Evolutionary conservation across 1,140 invertebrate species (phyloP).

Genomic region (Drosophila novamexicana): DNA sequence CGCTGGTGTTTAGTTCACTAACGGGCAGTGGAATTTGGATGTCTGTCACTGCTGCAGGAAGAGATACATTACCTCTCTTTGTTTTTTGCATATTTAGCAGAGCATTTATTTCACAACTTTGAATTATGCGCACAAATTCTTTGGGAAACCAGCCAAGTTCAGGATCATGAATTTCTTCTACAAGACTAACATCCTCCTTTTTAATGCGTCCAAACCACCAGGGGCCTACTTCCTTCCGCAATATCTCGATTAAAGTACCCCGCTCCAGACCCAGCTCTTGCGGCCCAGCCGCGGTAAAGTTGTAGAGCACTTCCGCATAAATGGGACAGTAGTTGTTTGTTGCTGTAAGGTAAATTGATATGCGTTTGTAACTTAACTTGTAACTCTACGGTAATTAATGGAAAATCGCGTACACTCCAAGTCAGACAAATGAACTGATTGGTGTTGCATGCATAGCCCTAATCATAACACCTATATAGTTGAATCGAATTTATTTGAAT

Average conservation of each 20-base stretch:
- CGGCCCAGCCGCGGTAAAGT: conserved; percentile 78
- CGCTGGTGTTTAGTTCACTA: conserved; percentile 19
- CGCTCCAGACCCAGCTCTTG: conserved; percentile 80
- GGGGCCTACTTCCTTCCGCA: conserved; percentile 78
- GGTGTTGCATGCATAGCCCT: too few species aligned
- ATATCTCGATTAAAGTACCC: conserved; percentile 76
- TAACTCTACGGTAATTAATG: too few species aligned
- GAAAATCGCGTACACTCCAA: too few species aligned
- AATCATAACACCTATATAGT: too few species aligned
- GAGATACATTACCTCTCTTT: not conserved
- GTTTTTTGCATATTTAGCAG: conserved; percentile 58
- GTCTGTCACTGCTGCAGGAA: not conserved
- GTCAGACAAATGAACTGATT: too few species aligned
- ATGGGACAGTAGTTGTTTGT: conserved; percentile 59
- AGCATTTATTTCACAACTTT: conserved; percentile 65
- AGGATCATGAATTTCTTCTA: conserved; percentile 71
- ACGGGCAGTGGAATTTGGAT: conserved; percentile 42
- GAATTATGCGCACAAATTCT: conserved; percentile 81
- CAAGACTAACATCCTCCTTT: conserved; percentile 69
- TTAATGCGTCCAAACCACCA: conserved; percentile 84
- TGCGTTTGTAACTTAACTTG: conserved; percentile 7
- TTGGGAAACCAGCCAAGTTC: conserved; percentile 84
- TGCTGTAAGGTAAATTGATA: conserved; percentile 33
- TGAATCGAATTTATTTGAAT: too few species aligned
- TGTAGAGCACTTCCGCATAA: conserved; percentile 82